phyloP scores from a whole-genome alignment of 2,113 vertebrate species.

The Lichenostomus cassidix region DNA sequence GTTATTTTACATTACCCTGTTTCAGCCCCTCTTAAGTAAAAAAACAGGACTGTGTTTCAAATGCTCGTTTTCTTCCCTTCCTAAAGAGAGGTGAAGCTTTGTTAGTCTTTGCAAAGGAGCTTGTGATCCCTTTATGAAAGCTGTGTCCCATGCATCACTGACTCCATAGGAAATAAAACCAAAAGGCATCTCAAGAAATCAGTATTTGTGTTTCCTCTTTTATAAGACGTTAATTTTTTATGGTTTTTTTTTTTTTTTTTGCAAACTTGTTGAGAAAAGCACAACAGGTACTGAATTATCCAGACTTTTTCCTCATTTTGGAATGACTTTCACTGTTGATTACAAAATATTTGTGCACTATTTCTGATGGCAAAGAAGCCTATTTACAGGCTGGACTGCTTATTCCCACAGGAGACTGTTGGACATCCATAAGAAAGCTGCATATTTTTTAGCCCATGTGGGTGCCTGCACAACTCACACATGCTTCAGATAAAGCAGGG shows the following conservation, averaged over 20 bases:
- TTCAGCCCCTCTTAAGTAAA: accelerated
- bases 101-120: background rate
- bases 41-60: background rate
- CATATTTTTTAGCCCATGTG: background rate
- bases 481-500: background rate
- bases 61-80: background rate
- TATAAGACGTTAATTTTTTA: background rate
- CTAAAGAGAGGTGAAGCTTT: background rate
- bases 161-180: background rate
- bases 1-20: background rate
- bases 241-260: background rate
- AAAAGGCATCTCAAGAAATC: background rate
- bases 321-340: background rate
- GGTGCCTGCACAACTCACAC: accelerated
- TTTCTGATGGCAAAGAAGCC: background rate
- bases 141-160: background rate
- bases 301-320: background rate
- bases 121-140: background rate
- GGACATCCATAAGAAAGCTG: background rate
- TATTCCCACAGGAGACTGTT: background rate
- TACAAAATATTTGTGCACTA: background rate
- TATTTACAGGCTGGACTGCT: background rate
- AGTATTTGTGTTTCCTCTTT: background rate
- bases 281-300: background rate
- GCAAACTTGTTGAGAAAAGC: background rate